Base-by-base conservation (phyloP, 2,113 vertebrate species). In the Sander lucioperca region DNA sequence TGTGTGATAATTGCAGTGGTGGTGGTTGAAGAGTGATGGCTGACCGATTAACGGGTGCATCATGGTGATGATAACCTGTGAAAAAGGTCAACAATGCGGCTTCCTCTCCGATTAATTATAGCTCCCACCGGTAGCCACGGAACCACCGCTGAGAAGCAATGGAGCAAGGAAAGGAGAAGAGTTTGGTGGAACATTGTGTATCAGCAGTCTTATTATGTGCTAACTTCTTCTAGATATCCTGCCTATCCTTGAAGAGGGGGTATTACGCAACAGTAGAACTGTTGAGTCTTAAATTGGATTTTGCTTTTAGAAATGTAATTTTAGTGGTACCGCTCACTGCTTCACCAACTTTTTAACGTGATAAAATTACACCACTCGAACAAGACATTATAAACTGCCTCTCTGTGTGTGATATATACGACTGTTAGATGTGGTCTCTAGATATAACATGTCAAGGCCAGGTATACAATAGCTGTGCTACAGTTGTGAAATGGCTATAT, bases 31-130 rank as follows among this genome's bases (percentile, higher is more conserved):
- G 93, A 94, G 92, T 88, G 93, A 95, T 91, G 93, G 89, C 91
- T 91, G 90, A 74, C 86, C 92, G 95, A 95, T 96, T 95, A 96
- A 92, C 63, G 79, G 87, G 90, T 64, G 36, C 87, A 79, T 91
- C 92, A 77, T 89, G 86, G 81, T 88, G 92, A 91, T 92, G 93
- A 94, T 96, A 94, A 94, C 94, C 93, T 91, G 88, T 58, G 82
- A 93, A 96, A 43, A 96, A 96, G 95, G 95, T 96, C 95, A 96
- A 95, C 94, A 95, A 75, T 89, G 69, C 74, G 50, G 93, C 92
- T 93, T 95, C 91, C 94, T 86, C 89, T 93, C 74, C 54, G 83
- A 92, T 95, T 96, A 95, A 95, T 95, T 95, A 92, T 80, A 93
- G 92, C 91, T 93, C 93, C 91, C 89, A 65, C 90, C 78, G 82